Evolutionary conservation across 2,888 invertebrate genomes (phyloP).

Genomic region (Thumatha senex): DNA sequence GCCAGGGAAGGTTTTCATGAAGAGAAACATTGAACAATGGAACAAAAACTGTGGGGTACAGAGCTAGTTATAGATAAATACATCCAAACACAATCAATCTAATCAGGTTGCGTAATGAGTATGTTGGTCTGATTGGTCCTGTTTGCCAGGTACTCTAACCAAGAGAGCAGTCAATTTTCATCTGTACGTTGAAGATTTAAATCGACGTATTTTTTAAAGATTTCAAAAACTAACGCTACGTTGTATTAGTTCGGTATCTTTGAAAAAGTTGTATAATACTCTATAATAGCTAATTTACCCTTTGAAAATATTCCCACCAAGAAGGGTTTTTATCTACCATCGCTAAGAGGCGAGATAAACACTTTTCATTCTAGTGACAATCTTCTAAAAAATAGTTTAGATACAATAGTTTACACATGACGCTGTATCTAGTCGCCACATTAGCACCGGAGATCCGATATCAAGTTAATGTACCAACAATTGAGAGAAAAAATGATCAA

Average conservation of each 20-base stretch:
- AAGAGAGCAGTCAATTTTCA: background rate
- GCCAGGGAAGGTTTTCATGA: too few relatives aligned
- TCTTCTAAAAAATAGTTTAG: conserved; percentile 26
- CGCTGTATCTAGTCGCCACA: conserved; percentile 46
- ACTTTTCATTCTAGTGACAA: conserved; percentile 30
- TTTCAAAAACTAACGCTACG: background rate
- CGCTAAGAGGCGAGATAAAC: conserved; percentile 36
- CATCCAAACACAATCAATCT: too few relatives aligned
- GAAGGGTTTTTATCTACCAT: conserved; percentile 33
- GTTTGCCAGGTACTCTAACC: too few relatives aligned
- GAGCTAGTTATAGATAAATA: too few relatives aligned
- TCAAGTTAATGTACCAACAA: conserved; percentile 65
- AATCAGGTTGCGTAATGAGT: too few relatives aligned
- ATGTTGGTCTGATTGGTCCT: too few relatives aligned
- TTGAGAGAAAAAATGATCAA: conserved; percentile 43
- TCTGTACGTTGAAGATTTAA: too few relatives aligned
- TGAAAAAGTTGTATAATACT: background rate
- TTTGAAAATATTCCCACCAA: conserved; percentile 23
- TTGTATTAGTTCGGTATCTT: background rate
- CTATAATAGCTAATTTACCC: conserved; percentile 31
- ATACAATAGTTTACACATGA: conserved; percentile 40
- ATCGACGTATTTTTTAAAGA: background rate
- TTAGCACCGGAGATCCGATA: conserved; percentile 60
- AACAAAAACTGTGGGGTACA: too few relatives aligned
- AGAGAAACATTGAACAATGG: too few relatives aligned